phyloP scores from a whole-genome alignment of 2,888 invertebrate genomes.

The Rotaria socialis region DNA sequence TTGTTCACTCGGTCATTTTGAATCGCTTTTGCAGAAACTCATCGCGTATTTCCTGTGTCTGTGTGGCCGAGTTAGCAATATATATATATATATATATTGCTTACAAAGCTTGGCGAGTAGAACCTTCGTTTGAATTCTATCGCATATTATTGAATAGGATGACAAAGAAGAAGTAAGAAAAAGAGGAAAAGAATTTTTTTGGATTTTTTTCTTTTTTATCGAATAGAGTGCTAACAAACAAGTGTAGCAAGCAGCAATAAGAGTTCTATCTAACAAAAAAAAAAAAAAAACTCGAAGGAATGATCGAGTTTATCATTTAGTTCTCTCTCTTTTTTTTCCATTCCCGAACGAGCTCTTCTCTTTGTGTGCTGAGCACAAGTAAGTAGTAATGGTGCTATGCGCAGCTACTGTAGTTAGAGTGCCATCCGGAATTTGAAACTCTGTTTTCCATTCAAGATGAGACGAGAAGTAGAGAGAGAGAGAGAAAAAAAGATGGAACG shows the following conservation, averaged over 20 bases:
- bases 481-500: conserved; percentile 19
- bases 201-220: background rate
- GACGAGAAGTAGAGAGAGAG: background rate
- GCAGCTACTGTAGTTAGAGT: conserved; percentile 11
- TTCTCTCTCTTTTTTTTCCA: background rate
- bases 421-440: conserved; percentile 32
- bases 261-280: background rate
- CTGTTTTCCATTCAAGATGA: conserved; percentile 24
- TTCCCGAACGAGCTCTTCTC: background rate
- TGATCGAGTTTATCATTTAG: conserved; percentile 29
- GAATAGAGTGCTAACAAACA: conserved; percentile 2
- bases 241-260: conserved; percentile 18
- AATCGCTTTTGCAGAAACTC: background rate
- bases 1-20: background rate
- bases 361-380: background rate
- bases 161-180: background rate
- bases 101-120: background rate
- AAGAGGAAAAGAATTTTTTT: background rate
- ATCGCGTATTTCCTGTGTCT: conserved; percentile 12
- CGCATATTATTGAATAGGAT: background rate
- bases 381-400: background rate
- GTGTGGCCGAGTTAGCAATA: background rate
- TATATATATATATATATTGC: background rate
- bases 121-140: background rate
- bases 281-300: conserved; percentile 19